Conservation (phyloP, 2,888 invertebrate genomes). For the Onchidella celtica region DNA sequence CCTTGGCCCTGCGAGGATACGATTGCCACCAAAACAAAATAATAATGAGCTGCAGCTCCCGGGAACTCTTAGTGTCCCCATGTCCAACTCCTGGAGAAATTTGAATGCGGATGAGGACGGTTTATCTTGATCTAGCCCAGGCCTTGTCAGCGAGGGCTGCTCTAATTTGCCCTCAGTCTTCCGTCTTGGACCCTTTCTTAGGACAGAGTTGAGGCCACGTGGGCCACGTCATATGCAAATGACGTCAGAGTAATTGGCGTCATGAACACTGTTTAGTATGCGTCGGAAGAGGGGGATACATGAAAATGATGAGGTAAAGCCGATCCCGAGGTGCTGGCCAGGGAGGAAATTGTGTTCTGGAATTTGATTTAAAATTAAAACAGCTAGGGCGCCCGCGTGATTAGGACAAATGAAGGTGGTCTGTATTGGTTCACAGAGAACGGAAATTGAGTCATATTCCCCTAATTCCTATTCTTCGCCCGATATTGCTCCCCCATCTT, state of each 20-base stretch:
- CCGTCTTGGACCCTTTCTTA: constrained; percentile 14
- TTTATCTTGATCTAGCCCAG: constrained; percentile 49
- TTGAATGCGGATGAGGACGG: constrained; percentile 47
- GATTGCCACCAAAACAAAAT: constrained; percentile 30
- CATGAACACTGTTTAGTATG: constrained; percentile 42
- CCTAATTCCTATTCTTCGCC: constrained; percentile 4
- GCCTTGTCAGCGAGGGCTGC: constrained; percentile 40
- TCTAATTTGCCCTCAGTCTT: constrained; percentile 45
- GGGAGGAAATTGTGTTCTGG: constrained; percentile 44
- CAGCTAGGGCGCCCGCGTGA: constrained; percentile 28
- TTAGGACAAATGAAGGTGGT: constrained; percentile 40
- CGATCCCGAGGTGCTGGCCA: constrained; percentile 25
- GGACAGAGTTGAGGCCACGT: constrained; percentile 32
- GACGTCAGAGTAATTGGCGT: constrained; percentile 48
- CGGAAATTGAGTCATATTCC: constrained; percentile 41
- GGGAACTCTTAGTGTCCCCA: background rate
- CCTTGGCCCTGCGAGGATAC: background rate
- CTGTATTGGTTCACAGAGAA: constrained; percentile 22
- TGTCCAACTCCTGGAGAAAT: constrained; percentile 34
- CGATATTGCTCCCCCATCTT: background rate
- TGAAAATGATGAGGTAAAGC: constrained; percentile 48
- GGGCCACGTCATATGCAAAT: constrained; percentile 41
- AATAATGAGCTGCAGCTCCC: constrained; percentile 21
- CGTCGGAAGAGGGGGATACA: constrained; percentile 29
- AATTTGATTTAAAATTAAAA: constrained; percentile 51